Evolutionary conservation across 1,140 invertebrate species (phyloP).

Genomic region (Chrysoperla carnea): DNA sequence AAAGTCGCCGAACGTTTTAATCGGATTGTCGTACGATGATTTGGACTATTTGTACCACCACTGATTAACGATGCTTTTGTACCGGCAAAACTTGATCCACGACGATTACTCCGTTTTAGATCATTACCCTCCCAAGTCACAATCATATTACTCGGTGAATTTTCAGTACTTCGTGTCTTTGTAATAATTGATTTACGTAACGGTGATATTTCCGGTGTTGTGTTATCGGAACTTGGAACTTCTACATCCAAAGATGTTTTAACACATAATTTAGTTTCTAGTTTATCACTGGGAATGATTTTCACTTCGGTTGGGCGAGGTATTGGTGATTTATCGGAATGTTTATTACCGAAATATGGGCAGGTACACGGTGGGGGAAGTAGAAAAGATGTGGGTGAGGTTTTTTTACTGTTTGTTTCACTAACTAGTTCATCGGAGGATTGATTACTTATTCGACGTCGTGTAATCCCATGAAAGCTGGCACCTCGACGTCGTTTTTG

Average conservation of each 20-base stretch:
- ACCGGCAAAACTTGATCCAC: constrained; percentile 38
- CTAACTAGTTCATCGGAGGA: constrained; percentile 1
- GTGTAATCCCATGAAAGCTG: constrained; percentile 27
- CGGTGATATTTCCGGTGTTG: constrained; percentile 8
- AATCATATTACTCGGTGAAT: constrained; percentile 17
- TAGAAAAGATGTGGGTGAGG: constrained; percentile 16
- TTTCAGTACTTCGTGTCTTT: constrained; percentile 1
- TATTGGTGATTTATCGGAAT: constrained; percentile 22
- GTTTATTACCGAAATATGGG: constrained; percentile 53
- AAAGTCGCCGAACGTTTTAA: constrained; percentile 17
- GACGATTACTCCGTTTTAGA: constrained; percentile 24
- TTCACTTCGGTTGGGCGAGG: constrained; percentile 29
- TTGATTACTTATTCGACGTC: constrained; percentile 4
- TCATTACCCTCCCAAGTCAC: constrained; percentile 37
- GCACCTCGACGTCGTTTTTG: constrained; percentile 24
- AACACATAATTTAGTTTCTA: constrained; percentile 5
- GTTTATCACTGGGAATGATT: constrained; percentile 27
- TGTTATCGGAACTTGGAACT: constrained; percentile 9
- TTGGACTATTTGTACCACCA: neutral
- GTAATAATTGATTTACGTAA: constrained; percentile 5
- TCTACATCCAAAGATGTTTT: constrained; percentile 10
- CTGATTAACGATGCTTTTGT: constrained; percentile 26
- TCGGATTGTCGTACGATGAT: constrained; percentile 11
- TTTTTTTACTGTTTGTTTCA: neutral
- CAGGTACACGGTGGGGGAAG: constrained; percentile 57